phyloP scores from a whole-genome alignment of 2,113 vertebrate genomes.

The Cottus gobio region DNA sequence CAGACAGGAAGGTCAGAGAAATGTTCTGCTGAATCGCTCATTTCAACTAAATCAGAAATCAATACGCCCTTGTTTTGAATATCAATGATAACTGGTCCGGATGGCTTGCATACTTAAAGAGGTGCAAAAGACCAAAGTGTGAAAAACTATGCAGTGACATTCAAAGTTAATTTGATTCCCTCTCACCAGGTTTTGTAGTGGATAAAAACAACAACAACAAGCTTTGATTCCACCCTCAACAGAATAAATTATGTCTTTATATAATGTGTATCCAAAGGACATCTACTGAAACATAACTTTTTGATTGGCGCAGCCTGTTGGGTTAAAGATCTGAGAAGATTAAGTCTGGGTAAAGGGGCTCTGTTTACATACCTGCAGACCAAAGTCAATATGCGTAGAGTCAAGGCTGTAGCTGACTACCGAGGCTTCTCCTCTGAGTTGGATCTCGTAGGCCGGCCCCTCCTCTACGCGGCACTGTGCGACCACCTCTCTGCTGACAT shows the following conservation, averaged over 20 bases:
- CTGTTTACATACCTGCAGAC: slow-evolving; percentile 83
- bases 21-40: slow-evolving; percentile 71
- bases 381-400: slow-evolving; percentile 79
- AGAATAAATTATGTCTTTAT: neutral
- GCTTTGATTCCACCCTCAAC: neutral
- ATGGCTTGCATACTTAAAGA: slow-evolving; percentile 54
- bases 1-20: slow-evolving; percentile 54
- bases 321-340: neutral
- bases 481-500: slow-evolving; percentile 70
- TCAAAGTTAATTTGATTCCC: slow-evolving; percentile 28
- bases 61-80: slow-evolving; percentile 75
- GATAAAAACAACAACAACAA: neutral
- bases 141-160: slow-evolving; percentile 53
- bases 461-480: slow-evolving; percentile 87
- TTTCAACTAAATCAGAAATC: slow-evolving; percentile 74
- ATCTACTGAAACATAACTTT: neutral
- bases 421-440: slow-evolving; percentile 86
- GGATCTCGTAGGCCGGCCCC: slow-evolving; percentile 86
- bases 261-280: neutral
- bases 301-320: neutral
- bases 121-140: slow-evolving; percentile 27
- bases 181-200: neutral
- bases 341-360: neutral
- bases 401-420: slow-evolving; percentile 84
- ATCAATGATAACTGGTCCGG: slow-evolving; percentile 64